Evolutionary conservation across 2,888 invertebrate genomes (phyloP).

Genomic region (Metellina segmentata): DNA sequence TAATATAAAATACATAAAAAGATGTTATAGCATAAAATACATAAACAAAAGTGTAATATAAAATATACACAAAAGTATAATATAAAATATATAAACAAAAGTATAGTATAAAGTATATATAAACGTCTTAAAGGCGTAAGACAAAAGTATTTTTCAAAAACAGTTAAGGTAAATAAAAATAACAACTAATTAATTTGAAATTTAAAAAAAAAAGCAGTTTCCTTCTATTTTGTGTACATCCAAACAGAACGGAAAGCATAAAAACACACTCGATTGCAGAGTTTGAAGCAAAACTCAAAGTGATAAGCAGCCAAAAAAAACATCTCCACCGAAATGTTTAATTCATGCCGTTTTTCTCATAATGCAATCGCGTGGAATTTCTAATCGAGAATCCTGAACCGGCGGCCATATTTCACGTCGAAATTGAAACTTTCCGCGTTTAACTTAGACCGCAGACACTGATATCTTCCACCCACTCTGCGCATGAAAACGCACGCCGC

Average conservation of each 20-base stretch:
- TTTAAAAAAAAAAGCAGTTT: too few relatives aligned
- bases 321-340: constrained; percentile 44
- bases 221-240: too few relatives aligned
- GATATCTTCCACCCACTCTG: not conserved
- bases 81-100: too few relatives aligned
- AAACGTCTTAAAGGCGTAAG: too few relatives aligned
- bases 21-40: too few relatives aligned
- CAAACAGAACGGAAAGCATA: not conserved
- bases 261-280: not conserved
- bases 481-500: not conserved
- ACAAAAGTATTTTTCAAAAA: too few relatives aligned
- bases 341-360: constrained; percentile 58
- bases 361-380: constrained; percentile 57
- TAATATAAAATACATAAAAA: too few relatives aligned
- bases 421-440: constrained; percentile 51
- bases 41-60: too few relatives aligned
- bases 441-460: not conserved
- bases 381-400: constrained; percentile 34
- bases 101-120: too few relatives aligned
- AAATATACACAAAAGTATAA: too few relatives aligned
- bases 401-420: constrained; percentile 44
- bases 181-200: too few relatives aligned
- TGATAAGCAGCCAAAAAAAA: constrained; percentile 47
- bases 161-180: too few relatives aligned
- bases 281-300: not conserved